phyloP scores from a whole-genome alignment of 2,888 invertebrate genomes.

The Drosophila buzzatii region DNA sequence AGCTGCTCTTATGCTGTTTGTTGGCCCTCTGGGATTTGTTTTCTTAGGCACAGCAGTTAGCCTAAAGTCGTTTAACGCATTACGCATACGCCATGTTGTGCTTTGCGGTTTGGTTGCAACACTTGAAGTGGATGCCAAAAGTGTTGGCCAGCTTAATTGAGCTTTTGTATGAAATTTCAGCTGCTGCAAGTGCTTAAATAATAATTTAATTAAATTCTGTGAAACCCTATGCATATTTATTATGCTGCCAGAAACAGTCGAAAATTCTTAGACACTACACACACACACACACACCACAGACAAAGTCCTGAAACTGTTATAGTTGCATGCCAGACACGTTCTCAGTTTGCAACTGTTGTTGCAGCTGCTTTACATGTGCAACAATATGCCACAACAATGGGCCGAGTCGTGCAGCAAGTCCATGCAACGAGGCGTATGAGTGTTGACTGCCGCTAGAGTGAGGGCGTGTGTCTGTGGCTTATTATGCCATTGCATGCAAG shows the following conservation, averaged over 20 bases:
- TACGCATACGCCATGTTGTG: slow-evolving; percentile 56
- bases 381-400: slow-evolving; percentile 79
- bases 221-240: slow-evolving; percentile 58
- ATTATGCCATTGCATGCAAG: slow-evolving; percentile 74
- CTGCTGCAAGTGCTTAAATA: slow-evolving; percentile 62
- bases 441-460: slow-evolving; percentile 63
- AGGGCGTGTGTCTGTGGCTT: slow-evolving; percentile 57
- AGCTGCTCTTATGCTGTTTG: slow-evolving; percentile 32
- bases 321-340: slow-evolving; percentile 47
- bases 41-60: slow-evolving; percentile 50
- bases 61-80: slow-evolving; percentile 59
- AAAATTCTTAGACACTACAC: slow-evolving; percentile 26
- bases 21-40: slow-evolving; percentile 51
- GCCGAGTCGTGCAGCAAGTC: slow-evolving; percentile 71
- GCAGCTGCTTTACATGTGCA: slow-evolving; percentile 62
- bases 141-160: slow-evolving; percentile 54
- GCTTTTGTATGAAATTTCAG: slow-evolving; percentile 35
- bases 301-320: slow-evolving; percentile 8
- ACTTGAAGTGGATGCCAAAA: slow-evolving; percentile 23
- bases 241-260: slow-evolving; percentile 34
- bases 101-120: slow-evolving; percentile 11
- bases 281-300: not conserved
- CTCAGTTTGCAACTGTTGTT: slow-evolving; percentile 29
- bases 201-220: slow-evolving; percentile 76
- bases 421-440: slow-evolving; percentile 81